A percentile compares a stretch with the other conserved stretches of the same genome.
phyloP scores from a whole-genome alignment of 64 coral and sea anemone genomes.

The Trachythela sp. region DNA sequence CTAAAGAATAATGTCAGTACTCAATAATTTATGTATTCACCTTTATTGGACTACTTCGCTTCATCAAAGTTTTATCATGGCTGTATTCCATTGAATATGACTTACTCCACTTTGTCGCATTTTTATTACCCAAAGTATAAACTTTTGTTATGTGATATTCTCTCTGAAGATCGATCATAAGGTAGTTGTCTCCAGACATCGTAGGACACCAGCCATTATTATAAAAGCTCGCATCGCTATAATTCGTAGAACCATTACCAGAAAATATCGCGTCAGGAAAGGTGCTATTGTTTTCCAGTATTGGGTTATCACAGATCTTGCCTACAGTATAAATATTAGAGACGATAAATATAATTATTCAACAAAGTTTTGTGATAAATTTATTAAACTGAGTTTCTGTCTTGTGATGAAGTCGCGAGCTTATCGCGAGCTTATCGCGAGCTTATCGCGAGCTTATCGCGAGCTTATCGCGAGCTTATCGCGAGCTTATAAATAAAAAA shows the following conservation, averaged over 20 bases:
- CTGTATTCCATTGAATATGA: background rate
- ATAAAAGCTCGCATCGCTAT: background rate
- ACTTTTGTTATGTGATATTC: background rate
- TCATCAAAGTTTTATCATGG: background rate
- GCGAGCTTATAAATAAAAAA: too few relatives aligned
- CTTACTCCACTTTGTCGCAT: background rate
- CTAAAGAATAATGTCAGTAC: too few relatives aligned
- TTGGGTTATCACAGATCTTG: too few relatives aligned
- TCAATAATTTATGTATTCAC: too few relatives aligned
- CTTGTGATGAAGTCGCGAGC: too few relatives aligned
- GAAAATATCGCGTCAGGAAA: background rate
- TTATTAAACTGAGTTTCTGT: too few relatives aligned
- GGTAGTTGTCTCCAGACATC: background rate
- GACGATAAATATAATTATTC: too few relatives aligned
- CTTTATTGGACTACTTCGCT: background rate
- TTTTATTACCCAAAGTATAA: background rate
- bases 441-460: too few relatives aligned
- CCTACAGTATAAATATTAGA: too few relatives aligned
- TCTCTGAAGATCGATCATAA: background rate
- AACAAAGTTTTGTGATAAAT: too few relatives aligned
- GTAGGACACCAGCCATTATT: background rate
- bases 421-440: too few relatives aligned
- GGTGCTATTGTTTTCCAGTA: background rate
- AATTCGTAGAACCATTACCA: background rate
- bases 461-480: too few relatives aligned